Conservation (phyloP, 2,888 invertebrate genomes). For the Agriopis marginaria region DNA sequence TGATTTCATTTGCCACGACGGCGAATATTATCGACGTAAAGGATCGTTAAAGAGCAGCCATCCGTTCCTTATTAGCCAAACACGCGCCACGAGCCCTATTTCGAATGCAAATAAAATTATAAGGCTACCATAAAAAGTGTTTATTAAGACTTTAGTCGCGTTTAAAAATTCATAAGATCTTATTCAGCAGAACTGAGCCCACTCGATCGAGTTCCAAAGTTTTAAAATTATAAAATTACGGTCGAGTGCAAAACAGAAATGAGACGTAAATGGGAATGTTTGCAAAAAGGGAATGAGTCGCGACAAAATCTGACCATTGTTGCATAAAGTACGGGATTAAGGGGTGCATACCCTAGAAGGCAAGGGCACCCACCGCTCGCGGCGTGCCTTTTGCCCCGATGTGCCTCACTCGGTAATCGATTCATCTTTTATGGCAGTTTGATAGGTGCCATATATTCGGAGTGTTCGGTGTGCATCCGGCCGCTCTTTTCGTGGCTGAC, state of each 20-base stretch:
- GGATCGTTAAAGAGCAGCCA: slow-evolving; percentile 74
- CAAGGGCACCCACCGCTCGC: slow-evolving; percentile 40
- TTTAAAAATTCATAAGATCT: slow-evolving; percentile 84
- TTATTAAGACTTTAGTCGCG: slow-evolving; percentile 82
- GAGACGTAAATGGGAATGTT: slow-evolving; percentile 79
- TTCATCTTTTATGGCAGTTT: slow-evolving; percentile 71
- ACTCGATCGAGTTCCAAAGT: slow-evolving; percentile 70
- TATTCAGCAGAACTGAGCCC: slow-evolving; percentile 72
- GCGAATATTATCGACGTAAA: slow-evolving; percentile 70
- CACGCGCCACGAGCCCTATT: slow-evolving; percentile 79
- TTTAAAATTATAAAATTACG: slow-evolving; percentile 82
- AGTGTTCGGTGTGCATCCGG: slow-evolving; percentile 45
- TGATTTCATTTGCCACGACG: slow-evolving; percentile 71
- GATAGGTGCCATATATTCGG: slow-evolving; percentile 64
- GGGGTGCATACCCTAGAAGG: slow-evolving; percentile 63
- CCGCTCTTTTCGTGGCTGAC: slow-evolving; percentile 30
- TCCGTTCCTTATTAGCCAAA: slow-evolving; percentile 81
- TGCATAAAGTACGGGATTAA: slow-evolving; percentile 76
- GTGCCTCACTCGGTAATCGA: slow-evolving; percentile 64
- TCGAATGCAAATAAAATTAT: slow-evolving; percentile 81
- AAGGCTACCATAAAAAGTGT: slow-evolving; percentile 79
- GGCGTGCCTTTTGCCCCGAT: slow-evolving; percentile 39
- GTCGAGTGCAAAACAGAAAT: slow-evolving; percentile 67
- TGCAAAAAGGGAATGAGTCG: slow-evolving; percentile 68
- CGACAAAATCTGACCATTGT: slow-evolving; percentile 73